phyloP scores from a whole-genome alignment of 2,888 invertebrate species.

The Deroplatys truncata region DNA sequence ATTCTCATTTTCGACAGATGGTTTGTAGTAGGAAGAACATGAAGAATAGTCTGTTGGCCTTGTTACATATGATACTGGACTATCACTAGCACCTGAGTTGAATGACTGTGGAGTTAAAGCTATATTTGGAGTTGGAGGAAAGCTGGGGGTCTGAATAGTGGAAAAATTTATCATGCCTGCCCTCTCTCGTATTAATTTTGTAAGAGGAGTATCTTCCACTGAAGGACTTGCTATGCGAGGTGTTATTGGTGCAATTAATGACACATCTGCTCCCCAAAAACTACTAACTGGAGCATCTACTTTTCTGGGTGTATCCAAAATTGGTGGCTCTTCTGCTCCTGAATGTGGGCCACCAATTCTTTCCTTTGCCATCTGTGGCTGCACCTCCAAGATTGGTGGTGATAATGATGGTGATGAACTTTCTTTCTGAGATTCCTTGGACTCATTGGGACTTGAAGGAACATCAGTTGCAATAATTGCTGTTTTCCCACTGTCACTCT shows the following conservation, averaged over 20 bases:
- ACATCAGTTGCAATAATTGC: neutral
- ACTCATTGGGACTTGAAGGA: neutral
- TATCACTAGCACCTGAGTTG: neutral
- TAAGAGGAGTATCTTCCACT: conserved; percentile 19
- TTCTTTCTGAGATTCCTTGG: neutral
- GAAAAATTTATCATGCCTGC: neutral
- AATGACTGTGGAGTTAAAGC: conserved; percentile 15
- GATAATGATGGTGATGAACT: neutral
- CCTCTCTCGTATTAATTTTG: neutral
- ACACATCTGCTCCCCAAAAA: neutral
- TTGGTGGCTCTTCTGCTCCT: neutral
- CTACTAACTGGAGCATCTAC: neutral
- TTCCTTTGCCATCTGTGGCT: neutral
- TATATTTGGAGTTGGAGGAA: conserved; percentile 24
- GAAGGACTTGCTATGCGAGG: conserved; percentile 23
- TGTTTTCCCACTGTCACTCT: neutral
- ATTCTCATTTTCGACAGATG: neutral
- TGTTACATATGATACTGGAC: neutral
- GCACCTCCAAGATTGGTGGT: neutral
- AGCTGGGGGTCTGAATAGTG: conserved; percentile 20
- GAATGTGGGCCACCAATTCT: neutral
- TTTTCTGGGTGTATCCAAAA: neutral
- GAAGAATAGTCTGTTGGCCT: conserved; percentile 23
- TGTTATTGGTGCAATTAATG: conserved; percentile 16
- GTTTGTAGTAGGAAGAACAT: conserved; percentile 24